Percentiles rank a stretch among this genome's conserved stretches.
Conservation (phyloP, 2,797 vertebrate genomes). For the Cuniculus paca region DNA sequence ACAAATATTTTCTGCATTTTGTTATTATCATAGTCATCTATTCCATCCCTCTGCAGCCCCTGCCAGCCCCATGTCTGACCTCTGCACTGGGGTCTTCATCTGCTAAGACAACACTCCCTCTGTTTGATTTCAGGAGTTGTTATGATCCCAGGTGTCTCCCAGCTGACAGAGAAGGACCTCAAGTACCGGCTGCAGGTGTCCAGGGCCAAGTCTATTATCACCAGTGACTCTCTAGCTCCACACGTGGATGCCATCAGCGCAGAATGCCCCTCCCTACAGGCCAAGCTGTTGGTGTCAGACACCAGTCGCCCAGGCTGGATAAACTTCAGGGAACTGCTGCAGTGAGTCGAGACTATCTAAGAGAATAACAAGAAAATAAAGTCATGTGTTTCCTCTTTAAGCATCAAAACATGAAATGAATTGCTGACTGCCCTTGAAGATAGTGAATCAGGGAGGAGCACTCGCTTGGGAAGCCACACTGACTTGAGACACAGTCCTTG, state of each 20-base stretch:
- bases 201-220: constrained; percentile 89
- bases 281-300: constrained; percentile 89
- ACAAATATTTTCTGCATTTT: neutral
- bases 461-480: neutral
- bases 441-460: neutral
- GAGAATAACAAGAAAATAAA: neutral
- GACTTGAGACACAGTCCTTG: neutral
- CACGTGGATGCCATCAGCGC: constrained; percentile 87
- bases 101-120: constrained; percentile 10
- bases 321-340: constrained; percentile 86
- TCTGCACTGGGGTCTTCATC: neutral
- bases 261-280: constrained; percentile 87
- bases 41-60: neutral
- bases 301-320: constrained; percentile 89
- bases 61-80: neutral
- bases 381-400: neutral
- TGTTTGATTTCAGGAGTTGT: constrained; percentile 86
- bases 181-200: constrained; percentile 89
- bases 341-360: constrained; percentile 74
- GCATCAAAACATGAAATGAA: too few relatives aligned
- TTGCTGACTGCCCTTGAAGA: neutral
- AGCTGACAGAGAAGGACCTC: constrained; percentile 91
- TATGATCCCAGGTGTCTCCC: constrained; percentile 90
- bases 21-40: neutral
- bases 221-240: constrained; percentile 86